Evolutionary conservation across 2,888 invertebrate species (phyloP), one percentile per base, ranked within the genome.

Genomic region (Scaptodrosophila latifasciaeformis): DNA sequence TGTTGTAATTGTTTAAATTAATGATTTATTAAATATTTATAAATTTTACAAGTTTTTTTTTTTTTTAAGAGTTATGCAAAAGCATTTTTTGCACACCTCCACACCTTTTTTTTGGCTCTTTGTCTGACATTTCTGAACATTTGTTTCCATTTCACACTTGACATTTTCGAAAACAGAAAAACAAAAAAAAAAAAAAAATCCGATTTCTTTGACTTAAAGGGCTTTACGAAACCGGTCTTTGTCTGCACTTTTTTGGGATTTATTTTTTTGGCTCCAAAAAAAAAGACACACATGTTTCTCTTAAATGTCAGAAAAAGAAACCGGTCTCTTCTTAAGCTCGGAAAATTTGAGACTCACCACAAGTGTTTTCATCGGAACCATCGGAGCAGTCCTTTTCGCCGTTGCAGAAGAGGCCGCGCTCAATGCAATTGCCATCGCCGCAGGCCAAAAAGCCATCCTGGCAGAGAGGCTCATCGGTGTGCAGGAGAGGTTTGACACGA

Each of bases 381-480:
- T 96, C 96, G 1, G 89, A 85, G 82, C 96, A 96, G 86, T 96
- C 95, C 83, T 93, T 94, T 83, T 95, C 95, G 47, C 96, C 95
- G 88, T 96, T 96, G 87, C 96, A 96, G 92, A 96, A 96, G 45
- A 96, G 91, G 10, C 95, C 95, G 49, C 95, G 89, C 85, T 96
- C 95, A 76, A 96, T 92, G 85, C 96, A 96, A 78, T 89, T 91
- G 56, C 92, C 90, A 85, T 96, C 95, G 59, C 95, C 96, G 82
- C 96, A 96, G 65, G 96, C 96, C 57, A 96, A 88, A 85, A 90
- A 92, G 44, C 95, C 95, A 80, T 95, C 95, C 83, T 92, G 91
- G 85, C 96, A 96, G 39, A 96, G 89, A 7, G 96, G 96, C 83
- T 96, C 96, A 79, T 95, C 95, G 29, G 96, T 96, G 87, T 92